Evolutionary conservation across 2,113 vertebrate species (phyloP).

Genomic region (Tragelaphus imberbis): DNA sequence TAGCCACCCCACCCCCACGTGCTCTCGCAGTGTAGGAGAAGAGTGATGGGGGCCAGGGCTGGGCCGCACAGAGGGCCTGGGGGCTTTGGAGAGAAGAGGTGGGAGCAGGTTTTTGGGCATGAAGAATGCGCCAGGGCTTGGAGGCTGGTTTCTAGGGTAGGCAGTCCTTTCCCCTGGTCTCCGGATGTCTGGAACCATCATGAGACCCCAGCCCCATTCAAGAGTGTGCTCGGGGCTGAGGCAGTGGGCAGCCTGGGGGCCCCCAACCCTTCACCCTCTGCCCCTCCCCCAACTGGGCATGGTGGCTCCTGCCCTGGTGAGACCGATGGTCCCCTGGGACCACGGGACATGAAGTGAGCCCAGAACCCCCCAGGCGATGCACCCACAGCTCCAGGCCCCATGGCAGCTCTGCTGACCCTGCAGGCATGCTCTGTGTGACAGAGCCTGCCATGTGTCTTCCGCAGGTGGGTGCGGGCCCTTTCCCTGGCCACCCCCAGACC

Average conservation of each 20-base stretch:
- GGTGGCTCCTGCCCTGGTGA: not conserved
- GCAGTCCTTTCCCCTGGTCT: not conserved
- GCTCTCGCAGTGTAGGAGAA: no score
- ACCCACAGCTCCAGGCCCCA: not conserved
- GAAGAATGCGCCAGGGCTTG: not conserved
- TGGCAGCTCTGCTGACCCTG: not conserved
- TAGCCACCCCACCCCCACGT: fast-evolving
- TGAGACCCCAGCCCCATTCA: not conserved
- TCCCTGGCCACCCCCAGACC: not conserved
- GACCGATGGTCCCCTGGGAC: not conserved
- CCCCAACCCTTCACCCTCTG: no score
- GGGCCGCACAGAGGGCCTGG: not conserved
- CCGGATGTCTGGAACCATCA: fast-evolving
- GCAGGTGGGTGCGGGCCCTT: fast-evolving
- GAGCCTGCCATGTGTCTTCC: not conserved
- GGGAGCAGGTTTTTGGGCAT: not conserved
- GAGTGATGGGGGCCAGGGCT: not conserved
- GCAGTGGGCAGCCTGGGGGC: not conserved
- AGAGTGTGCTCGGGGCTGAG: not conserved
- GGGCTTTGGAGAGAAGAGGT: not conserved
- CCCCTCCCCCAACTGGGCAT: not conserved
- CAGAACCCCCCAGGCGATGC: not conserved
- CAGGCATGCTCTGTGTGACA: not conserved
- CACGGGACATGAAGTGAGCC: not conserved
- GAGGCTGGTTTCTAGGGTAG: not conserved